Percentiles rank a stretch among this genome's conserved stretches.
These are phyloP conservation scores for Cordilura impudica DNA, from an alignment of 2,888 invertebrate genomes.

Conservation along the genomic window DNA sequence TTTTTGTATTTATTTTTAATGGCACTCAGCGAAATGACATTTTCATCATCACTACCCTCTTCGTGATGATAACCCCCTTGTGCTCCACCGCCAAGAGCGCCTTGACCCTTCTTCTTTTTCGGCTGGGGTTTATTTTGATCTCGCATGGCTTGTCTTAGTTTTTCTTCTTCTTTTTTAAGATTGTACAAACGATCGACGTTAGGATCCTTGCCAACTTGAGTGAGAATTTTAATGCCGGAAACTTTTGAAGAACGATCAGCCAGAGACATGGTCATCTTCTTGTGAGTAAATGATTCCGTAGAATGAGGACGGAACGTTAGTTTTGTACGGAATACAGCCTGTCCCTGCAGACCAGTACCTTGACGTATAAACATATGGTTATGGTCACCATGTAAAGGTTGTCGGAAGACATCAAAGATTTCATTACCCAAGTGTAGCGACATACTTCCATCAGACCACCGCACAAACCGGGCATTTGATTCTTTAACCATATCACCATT, in stretches of 20 bases:
- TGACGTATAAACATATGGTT: conserved; percentile 96
- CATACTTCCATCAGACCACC: conserved; percentile 99
- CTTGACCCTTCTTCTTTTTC: conserved; percentile 76
- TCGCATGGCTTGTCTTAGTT: conserved; percentile 92
- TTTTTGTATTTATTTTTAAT: conserved; percentile 96
- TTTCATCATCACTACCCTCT: conserved; percentile 95
- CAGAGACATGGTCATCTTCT: conserved; percentile 98
- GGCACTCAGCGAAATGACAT: conserved; percentile 93
- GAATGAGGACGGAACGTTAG: conserved; percentile 98
- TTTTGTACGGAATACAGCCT: conserved; percentile 97
- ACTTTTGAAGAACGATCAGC: conserved; percentile 97
- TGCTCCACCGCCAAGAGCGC: conserved; percentile 75
- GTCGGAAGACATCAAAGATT: conserved; percentile 98
- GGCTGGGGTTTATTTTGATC: conserved; percentile 79
- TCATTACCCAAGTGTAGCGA: conserved; percentile 97
- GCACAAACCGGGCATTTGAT: conserved; percentile 96
- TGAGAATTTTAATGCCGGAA: conserved; percentile 95
- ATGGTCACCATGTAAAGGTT: conserved; percentile 95
- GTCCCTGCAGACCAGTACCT: conserved; percentile 97
- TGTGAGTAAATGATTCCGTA: conserved; percentile 98
- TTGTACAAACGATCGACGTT: conserved; percentile 94
- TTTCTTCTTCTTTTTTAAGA: conserved; percentile 98
- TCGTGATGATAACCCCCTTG: conserved; percentile 80
- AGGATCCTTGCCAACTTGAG: conserved; percentile 89
- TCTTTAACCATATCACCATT: conserved; percentile 90